Evolutionary conservation across 2,113 vertebrate species (phyloP).

Genomic region (Oceanites oceanicus): DNA sequence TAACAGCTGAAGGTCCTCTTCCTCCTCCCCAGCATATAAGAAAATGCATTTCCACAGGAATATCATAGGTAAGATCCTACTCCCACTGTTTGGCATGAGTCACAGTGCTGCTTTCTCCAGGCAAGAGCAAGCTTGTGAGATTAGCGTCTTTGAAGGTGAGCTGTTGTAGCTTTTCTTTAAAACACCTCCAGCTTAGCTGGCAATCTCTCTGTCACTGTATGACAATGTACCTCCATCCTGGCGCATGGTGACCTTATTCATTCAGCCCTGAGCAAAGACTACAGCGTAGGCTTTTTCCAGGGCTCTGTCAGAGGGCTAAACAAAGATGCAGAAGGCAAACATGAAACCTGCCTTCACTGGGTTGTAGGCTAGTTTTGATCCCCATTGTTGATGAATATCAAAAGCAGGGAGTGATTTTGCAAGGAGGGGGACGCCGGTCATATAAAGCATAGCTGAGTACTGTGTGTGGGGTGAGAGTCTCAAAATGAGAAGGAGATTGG

Average conservation of each 20-base stretch:
- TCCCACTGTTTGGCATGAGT: background rate
- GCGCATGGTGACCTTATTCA: background rate
- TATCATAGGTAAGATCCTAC: accelerated
- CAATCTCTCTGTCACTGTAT: background rate
- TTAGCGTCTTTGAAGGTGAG: background rate
- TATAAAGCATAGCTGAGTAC: background rate
- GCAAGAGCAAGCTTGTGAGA: background rate
- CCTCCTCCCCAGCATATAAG: background rate
- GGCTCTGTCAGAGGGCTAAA: background rate
- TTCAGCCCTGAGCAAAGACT: background rate
- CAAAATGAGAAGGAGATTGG: background rate
- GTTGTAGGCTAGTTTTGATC: background rate
- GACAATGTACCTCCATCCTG: background rate
- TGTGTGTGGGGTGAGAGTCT: background rate
- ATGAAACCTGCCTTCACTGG: background rate
- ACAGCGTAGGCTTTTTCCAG: background rate
- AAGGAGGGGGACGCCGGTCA: background rate
- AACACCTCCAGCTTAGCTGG: background rate
- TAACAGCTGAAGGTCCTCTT: background rate
- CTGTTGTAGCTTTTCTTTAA: background rate
- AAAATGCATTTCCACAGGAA: background rate
- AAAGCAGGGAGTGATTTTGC: background rate
- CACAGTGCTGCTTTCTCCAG: background rate
- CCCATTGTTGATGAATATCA: background rate
- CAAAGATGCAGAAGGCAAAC: background rate